Conservation (phyloP, 53 echinoderm and acorn worm genomes). For the Zoroaster sp. region DNA sequence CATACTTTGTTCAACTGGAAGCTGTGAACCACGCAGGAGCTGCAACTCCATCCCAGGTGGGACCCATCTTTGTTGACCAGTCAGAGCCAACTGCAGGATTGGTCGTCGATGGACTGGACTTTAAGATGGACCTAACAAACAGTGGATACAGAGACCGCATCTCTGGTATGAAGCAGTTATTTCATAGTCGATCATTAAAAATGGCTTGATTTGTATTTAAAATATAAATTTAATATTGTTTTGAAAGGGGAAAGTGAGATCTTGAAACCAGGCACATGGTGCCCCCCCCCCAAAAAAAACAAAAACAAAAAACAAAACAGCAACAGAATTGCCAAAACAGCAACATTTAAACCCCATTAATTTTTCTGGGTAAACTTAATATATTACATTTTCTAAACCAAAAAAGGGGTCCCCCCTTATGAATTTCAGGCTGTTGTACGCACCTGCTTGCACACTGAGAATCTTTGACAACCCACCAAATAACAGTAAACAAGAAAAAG, state of each 20-base stretch:
- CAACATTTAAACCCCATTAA: neutral
- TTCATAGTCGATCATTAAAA: no score
- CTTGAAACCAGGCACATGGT: no score
- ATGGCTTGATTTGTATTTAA: no score
- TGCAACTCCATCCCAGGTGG: neutral
- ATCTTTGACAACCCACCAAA: neutral
- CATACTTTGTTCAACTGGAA: conserved; percentile 54
- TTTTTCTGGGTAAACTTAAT: neutral
- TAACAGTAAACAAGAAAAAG: neutral
- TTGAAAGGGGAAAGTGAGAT: no score
- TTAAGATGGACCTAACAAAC: conserved; percentile 42
- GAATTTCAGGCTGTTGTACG: neutral
- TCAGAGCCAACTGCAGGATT: conserved; percentile 42
- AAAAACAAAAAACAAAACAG: neutral
- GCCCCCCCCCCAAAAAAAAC: neutral
- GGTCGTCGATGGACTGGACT: conserved; percentile 62
- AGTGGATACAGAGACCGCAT: neutral
- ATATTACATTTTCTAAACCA: neutral
- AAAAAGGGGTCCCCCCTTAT: neutral
- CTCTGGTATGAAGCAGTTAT: conserved; percentile 9
- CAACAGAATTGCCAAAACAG: neutral
- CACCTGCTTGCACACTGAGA: neutral
- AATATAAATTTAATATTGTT: neutral
- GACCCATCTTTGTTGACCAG: conserved; percentile 56
- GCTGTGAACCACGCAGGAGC: conserved; percentile 45